Percentiles rank a stretch among this genome's conserved stretches.
These are phyloP conservation scores for Eumaeus atala DNA, from an alignment of 1,140 invertebrate species.

Conservation along the genomic window DNA sequence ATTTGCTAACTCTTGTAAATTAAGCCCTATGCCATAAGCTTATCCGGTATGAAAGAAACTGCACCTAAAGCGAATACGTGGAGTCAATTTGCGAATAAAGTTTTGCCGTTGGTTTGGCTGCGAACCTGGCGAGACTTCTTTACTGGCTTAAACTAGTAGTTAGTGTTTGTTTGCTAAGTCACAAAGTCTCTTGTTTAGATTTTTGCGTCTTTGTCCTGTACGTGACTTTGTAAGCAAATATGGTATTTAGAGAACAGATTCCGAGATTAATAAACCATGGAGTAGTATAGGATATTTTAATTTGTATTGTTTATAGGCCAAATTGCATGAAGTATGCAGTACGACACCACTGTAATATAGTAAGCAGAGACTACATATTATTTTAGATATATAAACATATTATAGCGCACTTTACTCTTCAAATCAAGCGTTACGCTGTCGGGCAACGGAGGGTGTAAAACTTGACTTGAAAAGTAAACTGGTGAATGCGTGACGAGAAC, in stretches of 20 bases:
- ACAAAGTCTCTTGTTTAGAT: conserved; percentile 27
- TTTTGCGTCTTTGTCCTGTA: conserved; percentile 26
- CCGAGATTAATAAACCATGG: neutral
- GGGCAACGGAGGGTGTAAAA: no score
- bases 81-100: conserved; percentile 70
- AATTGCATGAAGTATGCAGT: no score
- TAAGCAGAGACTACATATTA: no score
- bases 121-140: conserved; percentile 43
- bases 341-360: no score
- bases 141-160: conserved; percentile 47
- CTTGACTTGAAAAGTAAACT: no score
- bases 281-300: no score
- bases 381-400: no score
- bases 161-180: conserved; percentile 40
- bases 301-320: no score
- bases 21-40: conserved; percentile 35
- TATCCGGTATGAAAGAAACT: conserved; percentile 62
- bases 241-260: conserved; percentile 18
- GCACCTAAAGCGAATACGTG: conserved; percentile 69
- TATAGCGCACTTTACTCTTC: no score
- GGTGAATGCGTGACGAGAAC: no score
- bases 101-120: conserved; percentile 54
- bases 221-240: conserved; percentile 29
- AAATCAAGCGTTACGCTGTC: no score
- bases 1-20: conserved; percentile 28